These are phyloP conservation scores for Melanerpes aurifrons DNA, from an alignment of 2,113 vertebrate species.

Conservation along the genomic window DNA sequence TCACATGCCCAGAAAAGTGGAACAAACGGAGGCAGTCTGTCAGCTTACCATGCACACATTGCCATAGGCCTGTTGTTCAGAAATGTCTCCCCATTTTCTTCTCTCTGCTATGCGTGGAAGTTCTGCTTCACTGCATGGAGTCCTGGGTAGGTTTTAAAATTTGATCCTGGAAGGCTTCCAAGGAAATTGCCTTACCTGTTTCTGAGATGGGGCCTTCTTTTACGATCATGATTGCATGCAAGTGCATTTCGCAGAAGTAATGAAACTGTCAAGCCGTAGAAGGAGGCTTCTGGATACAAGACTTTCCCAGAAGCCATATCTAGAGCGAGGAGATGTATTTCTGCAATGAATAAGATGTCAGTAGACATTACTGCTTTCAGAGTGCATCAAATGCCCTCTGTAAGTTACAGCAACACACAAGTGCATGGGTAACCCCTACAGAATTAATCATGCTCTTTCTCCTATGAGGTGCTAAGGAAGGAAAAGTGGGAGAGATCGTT, in stretches of 20 bases:
- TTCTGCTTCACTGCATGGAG: not conserved
- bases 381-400: not conserved
- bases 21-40: not conserved
- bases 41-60: not conserved
- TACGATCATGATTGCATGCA: fast-evolving
- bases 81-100: not conserved
- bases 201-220: not conserved
- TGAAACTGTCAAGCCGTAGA: not conserved
- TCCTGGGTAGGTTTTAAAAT: not conserved
- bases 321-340: not conserved
- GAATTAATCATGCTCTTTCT: conserved; percentile 31
- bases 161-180: not conserved
- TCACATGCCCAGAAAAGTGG: not conserved
- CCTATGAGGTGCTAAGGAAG: conserved; percentile 23
- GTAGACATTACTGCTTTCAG: not conserved
- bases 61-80: not conserved
- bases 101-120: not conserved
- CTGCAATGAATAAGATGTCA: not conserved
- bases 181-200: not conserved
- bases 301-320: conserved; percentile 2
- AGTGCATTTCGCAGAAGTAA: not conserved
- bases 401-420: conserved; percentile 13
- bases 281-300: not conserved
- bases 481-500: conserved; percentile 54
- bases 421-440: conserved; percentile 7